Evolutionary conservation across 2,797 vertebrate species (phyloP), one percentile per base, ranked within the genome.

Genomic region (Acrossocheilus wenchowensis): DNA sequence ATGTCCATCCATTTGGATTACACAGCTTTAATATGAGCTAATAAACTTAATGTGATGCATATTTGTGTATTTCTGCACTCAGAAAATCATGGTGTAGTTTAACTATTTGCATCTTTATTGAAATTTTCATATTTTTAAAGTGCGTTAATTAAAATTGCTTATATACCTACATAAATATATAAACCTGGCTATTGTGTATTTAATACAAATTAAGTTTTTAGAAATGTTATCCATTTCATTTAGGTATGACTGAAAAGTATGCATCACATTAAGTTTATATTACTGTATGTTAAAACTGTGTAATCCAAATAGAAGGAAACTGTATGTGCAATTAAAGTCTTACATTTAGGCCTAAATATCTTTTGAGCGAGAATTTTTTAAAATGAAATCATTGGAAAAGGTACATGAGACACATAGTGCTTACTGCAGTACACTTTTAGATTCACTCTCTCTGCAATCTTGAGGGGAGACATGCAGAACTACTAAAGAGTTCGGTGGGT

Each of bases 381-480:
- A 1, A 26, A 74, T 8, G 15, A 48, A 74, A 2, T 30, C 9
- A 17, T 10, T 43, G 54, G 2, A 26, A 19, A 36, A 57, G 36
- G 21, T 41, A 41, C 52, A 54, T 48, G 17, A 71, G 64, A 1
- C 52, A 36, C 66, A 23, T 34, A 17, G 21, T 60, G 21, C 39
- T 14, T 34, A 12, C 6, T 43, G 17, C 39, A 23, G 26, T 6
- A 15, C 0, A 26, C 26, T 6, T 39, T 26, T 62, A 43, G n/a
- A 5, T 69, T 87, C 86, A 85, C 78, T 85, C 69, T 69, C 74
- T 88, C 88, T 89, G 78, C 73, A 89, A 60, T 93, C 93, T 82
- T 78, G 86, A 36, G 91, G 93, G 91, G 87, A 89, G 74, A 89
- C 60, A 82, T 34, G 78, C 90, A 91, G 90, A 90, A 66, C 79